Base-by-base conservation (phyloP, 2,888 invertebrate genomes). In the Leucophora obtusa region DNA sequence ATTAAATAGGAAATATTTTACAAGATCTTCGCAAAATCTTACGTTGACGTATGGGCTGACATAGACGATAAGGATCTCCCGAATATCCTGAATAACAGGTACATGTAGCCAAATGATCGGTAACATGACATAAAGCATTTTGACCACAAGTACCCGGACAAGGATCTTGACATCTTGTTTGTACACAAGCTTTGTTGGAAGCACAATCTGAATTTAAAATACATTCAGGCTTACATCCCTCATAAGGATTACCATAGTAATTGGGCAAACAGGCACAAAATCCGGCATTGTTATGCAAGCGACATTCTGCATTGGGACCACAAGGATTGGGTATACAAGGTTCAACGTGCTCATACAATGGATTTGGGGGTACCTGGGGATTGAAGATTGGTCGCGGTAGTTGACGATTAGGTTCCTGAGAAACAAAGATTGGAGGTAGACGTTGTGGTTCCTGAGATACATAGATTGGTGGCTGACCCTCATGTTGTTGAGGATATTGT, bases 191-290 rank as follows among this genome's bases (percentile, higher is more conserved):
- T 85, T 92, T 90, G 87, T 94, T 92, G 63, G 93, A 93, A 10
- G 94, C 90, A 87, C 96, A 96, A 87, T 96, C 96, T 1, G 94
- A 93, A 89, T 95, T 95, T 59, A 95, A 91, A 50, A 94, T 91
- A 87, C 96, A 96, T 91, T 96, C 96, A 0, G 95, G 95, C 83
- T 94, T 92, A 86, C 96, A 96, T 14, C 93, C 93, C 85, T 93
- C 92, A 82, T 93, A 93, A 5, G 93, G 93, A 86, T 93, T 93
- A 65, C 93, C 93, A 79, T 91, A 89, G 92, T 93, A 92, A 80
- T 93, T 94, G n/a, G 93, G 91, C 81, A 94, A 87, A 87, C 96
- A 96, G 70, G 92, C 91, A 87, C 96, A 96, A 21, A 93, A 93
- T 85, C 95, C 95, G 33, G 93, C 92, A 78, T 94, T 94, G 83